Evolutionary conservation across 1,140 invertebrate species (phyloP), one percentile per base, ranked within the genome.

Genomic region (Zaprionus vittiger): DNA sequence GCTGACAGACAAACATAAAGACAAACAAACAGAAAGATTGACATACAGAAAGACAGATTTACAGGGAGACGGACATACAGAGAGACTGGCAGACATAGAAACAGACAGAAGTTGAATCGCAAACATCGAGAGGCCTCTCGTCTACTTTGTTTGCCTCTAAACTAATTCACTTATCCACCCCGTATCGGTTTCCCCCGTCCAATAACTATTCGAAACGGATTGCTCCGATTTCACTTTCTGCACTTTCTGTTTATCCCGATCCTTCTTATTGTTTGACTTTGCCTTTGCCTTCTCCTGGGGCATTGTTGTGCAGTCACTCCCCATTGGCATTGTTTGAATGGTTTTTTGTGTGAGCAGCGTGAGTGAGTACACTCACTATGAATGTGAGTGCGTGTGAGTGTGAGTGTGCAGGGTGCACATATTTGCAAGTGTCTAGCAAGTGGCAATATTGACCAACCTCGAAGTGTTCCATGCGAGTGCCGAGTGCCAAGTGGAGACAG

Each of bases 371-470:
- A 57, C 59, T 15, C 26, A 59, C 26, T 14, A 15, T 14, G 44
- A 20, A 38, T 38, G 44, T 55, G 38, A 28, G 59, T 20, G 38
- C 68, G 24, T 12, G 20, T 68, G 37, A 44, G 52, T 66, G 34
- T 64, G 41, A 44, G 52, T 66, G 34, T 64, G 41, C 38, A 47
- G 24, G 14, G 55, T 26, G 57, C 12, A 57, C 22, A 75, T 64
- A 52, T 65, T 55, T 44, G 69, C 52, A 56, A 65, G 24, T 44
- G 38, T 70, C 38, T 75, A 57, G 61, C 66, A 64, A 70, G 52
- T 75, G 73, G 73, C 67, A 65, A 79, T 79, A 71, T 79, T 76
- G 77, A 79, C 77, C 63, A 76, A 76, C 77, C 73, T 77, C 75
- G 9, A 4, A 34, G 31, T 34, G 31, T 34, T 34, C 31, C 31